A percentile compares a stretch with the other conserved stretches of the same genome.
Conservation (phyloP, 2,888 invertebrate genomes). For the Anticlea derivata region DNA sequence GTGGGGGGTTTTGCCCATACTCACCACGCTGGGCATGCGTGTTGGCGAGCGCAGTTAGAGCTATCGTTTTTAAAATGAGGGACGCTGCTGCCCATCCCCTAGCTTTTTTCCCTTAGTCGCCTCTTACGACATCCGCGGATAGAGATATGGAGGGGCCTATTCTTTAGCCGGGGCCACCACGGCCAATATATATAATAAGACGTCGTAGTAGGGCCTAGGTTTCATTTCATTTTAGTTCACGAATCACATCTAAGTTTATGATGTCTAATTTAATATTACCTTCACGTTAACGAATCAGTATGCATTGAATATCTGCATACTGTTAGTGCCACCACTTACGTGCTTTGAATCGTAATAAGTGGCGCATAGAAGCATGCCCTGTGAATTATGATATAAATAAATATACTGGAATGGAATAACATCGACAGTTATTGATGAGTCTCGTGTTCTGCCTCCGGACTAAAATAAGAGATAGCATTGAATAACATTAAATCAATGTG, state of each 20-base stretch:
- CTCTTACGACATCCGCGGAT: too few species aligned
- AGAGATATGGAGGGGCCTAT: too few species aligned
- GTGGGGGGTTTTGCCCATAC: too few species aligned
- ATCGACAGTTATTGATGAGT: slow-evolving; percentile 19
- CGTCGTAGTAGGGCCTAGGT: background rate
- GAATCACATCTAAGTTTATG: slow-evolving; percentile 3
- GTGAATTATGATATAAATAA: slow-evolving; percentile 21
- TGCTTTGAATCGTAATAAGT: slow-evolving; percentile 34
- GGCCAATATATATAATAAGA: background rate
- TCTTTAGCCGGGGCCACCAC: too few species aligned
- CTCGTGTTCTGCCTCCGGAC: slow-evolving; percentile 1
- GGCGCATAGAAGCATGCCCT: slow-evolving; percentile 31
- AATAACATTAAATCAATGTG: slow-evolving; percentile 7
- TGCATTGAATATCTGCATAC: slow-evolving; percentile 37
- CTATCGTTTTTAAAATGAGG: too few species aligned
- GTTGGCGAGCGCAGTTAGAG: too few species aligned
- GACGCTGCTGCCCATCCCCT: too few species aligned
- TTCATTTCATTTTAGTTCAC: slow-evolving; percentile 6
- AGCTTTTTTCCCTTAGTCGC: too few species aligned
- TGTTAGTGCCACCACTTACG: slow-evolving; percentile 32
- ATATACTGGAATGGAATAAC: slow-evolving; percentile 10
- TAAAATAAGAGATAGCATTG: background rate
- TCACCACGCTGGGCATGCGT: too few species aligned
- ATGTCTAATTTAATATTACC: slow-evolving; percentile 25
- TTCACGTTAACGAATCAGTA: slow-evolving; percentile 36